Conservation (phyloP, 2,113 vertebrate genomes). For the Fukomys damarensis region DNA sequence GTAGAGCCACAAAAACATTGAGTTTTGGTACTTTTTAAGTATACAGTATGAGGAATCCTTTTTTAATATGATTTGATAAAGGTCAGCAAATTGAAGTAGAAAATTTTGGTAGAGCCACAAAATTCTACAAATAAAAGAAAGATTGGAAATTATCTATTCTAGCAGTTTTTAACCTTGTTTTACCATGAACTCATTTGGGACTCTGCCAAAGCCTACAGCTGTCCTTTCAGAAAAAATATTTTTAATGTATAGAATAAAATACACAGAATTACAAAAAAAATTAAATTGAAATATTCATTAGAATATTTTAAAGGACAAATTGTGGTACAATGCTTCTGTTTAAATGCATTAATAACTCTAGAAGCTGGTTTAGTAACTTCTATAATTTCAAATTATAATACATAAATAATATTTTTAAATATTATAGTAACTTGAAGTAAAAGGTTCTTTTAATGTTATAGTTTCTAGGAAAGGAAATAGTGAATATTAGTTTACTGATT, state of each 20-base stretch:
- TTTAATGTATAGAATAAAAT: constrained; percentile 38
- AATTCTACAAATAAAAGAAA: constrained; percentile 41
- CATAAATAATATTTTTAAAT: constrained; percentile 38
- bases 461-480: neutral
- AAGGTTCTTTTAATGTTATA: neutral
- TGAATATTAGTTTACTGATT: constrained; percentile 30
- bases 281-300: constrained; percentile 52
- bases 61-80: constrained; percentile 41
- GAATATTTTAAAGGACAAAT: constrained; percentile 41
- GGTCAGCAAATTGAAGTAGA: neutral
- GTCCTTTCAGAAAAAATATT: neutral
- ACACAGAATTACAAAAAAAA: neutral
- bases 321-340: neutral
- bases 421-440: constrained; percentile 33
- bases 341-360: constrained; percentile 52
- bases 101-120: constrained; percentile 45
- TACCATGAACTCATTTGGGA: neutral
- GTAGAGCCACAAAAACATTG: constrained; percentile 44
- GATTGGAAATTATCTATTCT: constrained; percentile 22
- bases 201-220: constrained; percentile 28
- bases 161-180: neutral
- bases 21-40: no score
- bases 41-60: neutral
- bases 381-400: constrained; percentile 52
- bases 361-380: neutral